A percentile compares a stretch with the other conserved stretches of the same genome.
Evolutionary conservation across 2,113 vertebrate species (phyloP).

Genomic region (Sarotherodon lohbergeri): DNA sequence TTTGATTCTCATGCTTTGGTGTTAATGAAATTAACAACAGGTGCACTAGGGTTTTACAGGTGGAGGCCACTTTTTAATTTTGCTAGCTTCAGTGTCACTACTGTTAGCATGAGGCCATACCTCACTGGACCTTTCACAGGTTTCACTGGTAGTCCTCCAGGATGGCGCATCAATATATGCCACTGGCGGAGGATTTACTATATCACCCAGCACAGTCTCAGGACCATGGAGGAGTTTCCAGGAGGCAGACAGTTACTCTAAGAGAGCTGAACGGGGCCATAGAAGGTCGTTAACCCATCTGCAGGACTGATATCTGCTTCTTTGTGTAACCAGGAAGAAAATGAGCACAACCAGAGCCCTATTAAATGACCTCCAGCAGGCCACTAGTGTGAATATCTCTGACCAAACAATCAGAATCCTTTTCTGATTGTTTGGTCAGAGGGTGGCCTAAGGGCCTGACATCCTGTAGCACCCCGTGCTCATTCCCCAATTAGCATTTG

Average conservation of each 20-base stretch:
- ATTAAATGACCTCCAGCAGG: background rate
- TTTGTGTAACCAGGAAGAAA: background rate
- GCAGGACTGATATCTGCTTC: background rate
- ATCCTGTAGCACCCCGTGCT: background rate
- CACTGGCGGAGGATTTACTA: background rate
- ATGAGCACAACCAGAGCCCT: background rate
- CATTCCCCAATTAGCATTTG: background rate
- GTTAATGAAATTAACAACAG: background rate
- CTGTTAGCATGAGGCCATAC: background rate
- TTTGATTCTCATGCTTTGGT: background rate
- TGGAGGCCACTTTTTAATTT: background rate
- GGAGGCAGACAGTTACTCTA: background rate
- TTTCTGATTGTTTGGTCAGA: background rate
- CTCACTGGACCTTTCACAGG: background rate
- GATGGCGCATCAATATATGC: background rate
- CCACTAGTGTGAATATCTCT: background rate
- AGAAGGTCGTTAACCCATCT: background rate
- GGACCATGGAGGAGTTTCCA: background rate
- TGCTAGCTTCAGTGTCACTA: background rate
- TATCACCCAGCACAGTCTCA: background rate
- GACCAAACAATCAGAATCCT: background rate
- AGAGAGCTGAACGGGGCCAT: background rate
- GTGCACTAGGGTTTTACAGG: background rate
- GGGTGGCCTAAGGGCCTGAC: background rate
- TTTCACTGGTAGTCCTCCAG: background rate